Base-by-base conservation (phyloP, 2,888 invertebrate genomes). In the Caenorhabditis sp. region DNA sequence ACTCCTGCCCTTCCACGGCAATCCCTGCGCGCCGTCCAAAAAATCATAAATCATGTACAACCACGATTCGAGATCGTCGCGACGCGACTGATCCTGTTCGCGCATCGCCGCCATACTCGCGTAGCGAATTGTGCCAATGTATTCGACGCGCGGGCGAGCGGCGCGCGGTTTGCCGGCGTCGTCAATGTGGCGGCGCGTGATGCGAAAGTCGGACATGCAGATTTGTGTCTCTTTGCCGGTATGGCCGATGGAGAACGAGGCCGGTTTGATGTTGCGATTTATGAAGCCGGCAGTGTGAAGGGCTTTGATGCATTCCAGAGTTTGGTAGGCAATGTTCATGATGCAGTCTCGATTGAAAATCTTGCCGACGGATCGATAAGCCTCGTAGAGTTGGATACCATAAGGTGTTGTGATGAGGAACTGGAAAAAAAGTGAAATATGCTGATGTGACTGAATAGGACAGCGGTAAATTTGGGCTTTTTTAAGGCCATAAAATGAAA, bases 21-120 rank as follows among this genome's bases (percentile, higher is more conserved):
- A 23, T 2, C 65, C 72, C 27, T 65, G 31, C 8, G 57, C 58
- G 1, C 31, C 49, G 61, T 72, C 72, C 24, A 62, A 31, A 24
- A 72, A 1, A 19, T 72, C 72, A 43, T 65, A 72, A 36, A 73
- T 8, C 73, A 69, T 73, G 26, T 73, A 73, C 14, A 73, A 62
- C 73, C 73, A 73, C 43, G 73, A 62, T 23, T 73, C 73, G 23
- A 73, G 6, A 31, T 73, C 73, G 51, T 73, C 73, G 14, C 55
- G 53, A 19, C 73, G 37, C 19, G 65, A 65, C 24, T 69, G 69
- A 5, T 73, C 73, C 19, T 37, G 23, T 5, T 57, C 55, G 17
- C 37, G 54, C 17, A 73, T 19, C 4, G 21, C 62, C 4, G 68
- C 62, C n/a, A 68, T 31, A 21, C 60, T 63, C 10, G 66, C 73